Percentiles rank a stretch among this genome's conserved stretches.
phyloP scores from a whole-genome alignment of 2,888 invertebrate species.

The Campoplex capitator region DNA sequence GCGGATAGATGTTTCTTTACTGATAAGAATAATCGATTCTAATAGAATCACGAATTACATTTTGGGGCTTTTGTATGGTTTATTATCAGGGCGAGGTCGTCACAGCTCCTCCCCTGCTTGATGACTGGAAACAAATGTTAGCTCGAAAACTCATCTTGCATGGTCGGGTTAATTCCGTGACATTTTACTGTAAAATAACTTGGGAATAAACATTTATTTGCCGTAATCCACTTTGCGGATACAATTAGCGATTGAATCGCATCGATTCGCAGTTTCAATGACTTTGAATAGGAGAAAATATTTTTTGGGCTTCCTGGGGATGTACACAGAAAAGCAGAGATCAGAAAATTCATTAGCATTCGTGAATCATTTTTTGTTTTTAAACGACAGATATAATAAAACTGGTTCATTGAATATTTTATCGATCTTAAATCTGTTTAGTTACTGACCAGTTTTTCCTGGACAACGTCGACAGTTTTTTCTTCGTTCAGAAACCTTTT shows the following conservation, averaged over 20 bases:
- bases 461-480: background rate
- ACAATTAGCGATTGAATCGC: background rate
- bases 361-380: background rate
- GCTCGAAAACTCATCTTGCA: background rate
- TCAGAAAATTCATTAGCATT: background rate
- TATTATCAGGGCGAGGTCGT: background rate
- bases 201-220: background rate
- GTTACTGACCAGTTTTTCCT: too few species aligned
- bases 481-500: background rate
- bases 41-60: background rate
- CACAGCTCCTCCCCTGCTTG: background rate
- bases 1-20: slow-evolving; percentile 7
- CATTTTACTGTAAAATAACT: background rate
- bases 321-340: background rate
- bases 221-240: too few species aligned
- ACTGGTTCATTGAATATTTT: too few species aligned
- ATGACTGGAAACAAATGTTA: background rate
- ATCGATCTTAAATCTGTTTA: too few species aligned
- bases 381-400: background rate
- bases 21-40: slow-evolving; percentile 36
- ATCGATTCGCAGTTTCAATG: background rate
- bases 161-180: background rate
- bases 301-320: background rate
- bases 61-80: background rate
- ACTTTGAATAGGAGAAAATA: background rate